Evolutionary conservation across 1,140 invertebrate genomes (phyloP).

Genomic region (Aculops lycopersici): DNA sequence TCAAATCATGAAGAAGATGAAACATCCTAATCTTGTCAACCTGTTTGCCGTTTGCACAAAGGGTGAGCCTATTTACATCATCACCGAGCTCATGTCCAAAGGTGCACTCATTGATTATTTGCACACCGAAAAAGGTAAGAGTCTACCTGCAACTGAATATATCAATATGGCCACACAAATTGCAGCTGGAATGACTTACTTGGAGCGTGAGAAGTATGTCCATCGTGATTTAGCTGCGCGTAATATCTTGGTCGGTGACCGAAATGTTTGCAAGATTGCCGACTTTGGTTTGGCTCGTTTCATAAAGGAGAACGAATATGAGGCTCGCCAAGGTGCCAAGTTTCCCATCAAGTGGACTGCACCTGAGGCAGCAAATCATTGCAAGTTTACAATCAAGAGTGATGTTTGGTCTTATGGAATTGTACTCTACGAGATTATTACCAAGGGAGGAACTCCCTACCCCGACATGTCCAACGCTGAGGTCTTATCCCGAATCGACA

Average conservation of each 20-base stretch:
- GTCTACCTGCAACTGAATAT: slow-evolving; percentile 25
- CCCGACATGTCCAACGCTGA: slow-evolving; percentile 89
- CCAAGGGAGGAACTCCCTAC: slow-evolving; percentile 87
- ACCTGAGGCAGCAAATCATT: slow-evolving; percentile 88
- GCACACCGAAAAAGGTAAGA: neutral
- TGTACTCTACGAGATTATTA: slow-evolving; percentile 78
- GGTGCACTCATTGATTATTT: slow-evolving; percentile 25
- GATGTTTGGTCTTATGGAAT: slow-evolving; percentile 99
- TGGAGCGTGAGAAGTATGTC: slow-evolving; percentile 95
- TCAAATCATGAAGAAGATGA: slow-evolving; percentile 90
- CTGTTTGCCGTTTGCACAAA: slow-evolving; percentile 88
- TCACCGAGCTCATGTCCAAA: slow-evolving; percentile 94
- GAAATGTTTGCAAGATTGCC: slow-evolving; percentile 24
- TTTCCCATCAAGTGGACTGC: slow-evolving; percentile 94
- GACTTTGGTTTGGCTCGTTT: slow-evolving; percentile 86
- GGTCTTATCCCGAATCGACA: slow-evolving; percentile 88
- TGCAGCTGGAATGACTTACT: slow-evolving; percentile 89
- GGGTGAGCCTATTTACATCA: slow-evolving; percentile 92
- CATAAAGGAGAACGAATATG: slow-evolving; percentile 94
- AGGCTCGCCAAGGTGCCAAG: slow-evolving; percentile 78
- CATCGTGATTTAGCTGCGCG: slow-evolving; percentile 71
- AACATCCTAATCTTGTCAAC: slow-evolving; percentile 77
- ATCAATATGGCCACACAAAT: slow-evolving; percentile 97
- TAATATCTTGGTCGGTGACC: slow-evolving; percentile 42
- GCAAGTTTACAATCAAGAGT: slow-evolving; percentile 95